Evolutionary conservation across 2,888 invertebrate genomes (phyloP), one percentile per base, ranked within the genome.

Genomic region (Megalurothrips usitatus): DNA sequence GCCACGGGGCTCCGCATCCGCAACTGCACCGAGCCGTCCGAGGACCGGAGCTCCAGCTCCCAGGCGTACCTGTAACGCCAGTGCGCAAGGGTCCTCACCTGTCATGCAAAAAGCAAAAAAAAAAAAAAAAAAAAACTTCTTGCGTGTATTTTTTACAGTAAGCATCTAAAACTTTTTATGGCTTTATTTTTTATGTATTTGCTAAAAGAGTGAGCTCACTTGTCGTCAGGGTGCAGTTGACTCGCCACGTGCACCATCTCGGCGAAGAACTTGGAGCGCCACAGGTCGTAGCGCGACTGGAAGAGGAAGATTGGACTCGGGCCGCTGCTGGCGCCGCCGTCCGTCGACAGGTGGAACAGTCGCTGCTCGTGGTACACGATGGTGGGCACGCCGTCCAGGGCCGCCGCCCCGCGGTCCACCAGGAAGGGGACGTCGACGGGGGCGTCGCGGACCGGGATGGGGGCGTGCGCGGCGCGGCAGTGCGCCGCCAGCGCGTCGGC

Each of bases 321-420:
- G 34, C 34, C 6, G 34, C 34, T 43, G 34, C 6, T 6, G 34
- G 34, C 34, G 34, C 34, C 34, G 34, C 3, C 6, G 34, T 2
- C 34, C 6, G 34, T 58, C 14, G n/a, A n/a, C n/a, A 58, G 58
- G 58, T n/a, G 17, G 58, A 58, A 58, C 0, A 58, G 58, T 11
- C 58, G 58, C 58, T 58, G 58, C 58, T 58, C 58, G 58, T 58
- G 58, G 58, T 58, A n/a, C 58, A 58, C 58, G 58, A 58, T 58
- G 58, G 58, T 58, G 19, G 58, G 58, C 58, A 58, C 58, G 58
- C 58, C 58, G 58, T 58, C 58, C 58, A 58, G 11, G 17, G 58
- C n/a, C 19, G 58, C 17, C 58, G 58, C 58, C 6, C 19, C 58
- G 19, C 58, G 17, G 58, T 58, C 58, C 58, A 58, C 58, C 58